Evolutionary conservation across 2,113 vertebrate genomes (phyloP).

Genomic region (Orcinus orca): DNA sequence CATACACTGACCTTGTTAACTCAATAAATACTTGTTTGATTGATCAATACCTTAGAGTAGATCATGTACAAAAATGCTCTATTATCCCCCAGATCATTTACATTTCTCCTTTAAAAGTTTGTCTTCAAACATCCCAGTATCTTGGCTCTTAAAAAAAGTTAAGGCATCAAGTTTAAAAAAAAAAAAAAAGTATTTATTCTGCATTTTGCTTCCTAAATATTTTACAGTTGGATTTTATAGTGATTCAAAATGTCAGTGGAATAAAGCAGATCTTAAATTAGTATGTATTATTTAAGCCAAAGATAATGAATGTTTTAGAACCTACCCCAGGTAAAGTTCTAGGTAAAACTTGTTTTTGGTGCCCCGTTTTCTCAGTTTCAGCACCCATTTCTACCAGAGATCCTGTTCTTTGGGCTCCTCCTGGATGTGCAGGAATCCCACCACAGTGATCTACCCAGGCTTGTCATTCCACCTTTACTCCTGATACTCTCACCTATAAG

Average conservation of each 20-base stretch:
- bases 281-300: not conserved
- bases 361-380: not conserved
- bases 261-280: not conserved
- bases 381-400: not conserved
- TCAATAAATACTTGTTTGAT: constrained; percentile 26
- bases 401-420: not conserved
- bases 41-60: not conserved
- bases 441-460: not conserved
- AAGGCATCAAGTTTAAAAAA: not conserved
- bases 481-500: not conserved
- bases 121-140: not conserved
- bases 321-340: not conserved
- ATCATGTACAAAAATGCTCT: not conserved
- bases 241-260: not conserved
- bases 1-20: constrained; percentile 7
- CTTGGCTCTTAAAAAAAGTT: not conserved
- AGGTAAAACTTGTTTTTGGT: not conserved
- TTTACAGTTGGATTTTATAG: constrained; percentile 2
- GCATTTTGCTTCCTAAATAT: not conserved
- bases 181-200: not conserved
- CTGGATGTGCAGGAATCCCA: not conserved
- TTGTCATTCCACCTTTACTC: not conserved
- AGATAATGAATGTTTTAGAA: not conserved
- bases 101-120: constrained; percentile 14
- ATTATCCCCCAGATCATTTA: not conserved